phyloP scores from a whole-genome alignment of 2,113 vertebrate genomes.

The Brachypteracias leptosomus region DNA sequence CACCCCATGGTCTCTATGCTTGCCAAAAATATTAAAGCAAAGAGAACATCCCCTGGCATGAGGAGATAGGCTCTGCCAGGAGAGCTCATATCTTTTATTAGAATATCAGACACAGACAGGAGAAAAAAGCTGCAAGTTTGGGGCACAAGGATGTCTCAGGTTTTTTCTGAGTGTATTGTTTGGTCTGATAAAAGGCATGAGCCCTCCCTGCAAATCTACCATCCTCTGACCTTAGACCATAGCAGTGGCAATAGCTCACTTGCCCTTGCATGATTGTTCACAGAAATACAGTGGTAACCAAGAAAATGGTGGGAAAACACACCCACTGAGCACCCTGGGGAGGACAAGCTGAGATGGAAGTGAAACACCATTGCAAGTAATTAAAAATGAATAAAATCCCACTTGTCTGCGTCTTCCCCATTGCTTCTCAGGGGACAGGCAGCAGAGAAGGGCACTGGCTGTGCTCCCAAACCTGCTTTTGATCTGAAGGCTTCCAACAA shows the following conservation, averaged over 20 bases:
- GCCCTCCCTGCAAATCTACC: background rate
- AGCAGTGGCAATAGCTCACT: background rate
- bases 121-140: background rate
- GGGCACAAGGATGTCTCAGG: fast-evolving
- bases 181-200: background rate
- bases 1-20: background rate
- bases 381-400: background rate
- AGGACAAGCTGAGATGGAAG: background rate
- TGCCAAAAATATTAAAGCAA: background rate
- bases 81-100: background rate
- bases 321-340: fast-evolving
- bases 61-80: background rate
- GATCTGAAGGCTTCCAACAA: background rate
- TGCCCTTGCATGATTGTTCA: background rate
- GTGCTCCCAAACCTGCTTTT: background rate
- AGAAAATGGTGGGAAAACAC: background rate
- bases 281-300: background rate
- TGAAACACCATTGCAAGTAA: background rate
- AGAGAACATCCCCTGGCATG: background rate
- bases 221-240: background rate
- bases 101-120: background rate
- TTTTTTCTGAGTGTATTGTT: background rate
- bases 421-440: background rate
- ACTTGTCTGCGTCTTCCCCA: background rate
- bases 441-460: background rate